These are phyloP conservation scores for Pardosa pseudoannulata DNA, from an alignment of 2,888 invertebrate species.

Conservation along the genomic window DNA sequence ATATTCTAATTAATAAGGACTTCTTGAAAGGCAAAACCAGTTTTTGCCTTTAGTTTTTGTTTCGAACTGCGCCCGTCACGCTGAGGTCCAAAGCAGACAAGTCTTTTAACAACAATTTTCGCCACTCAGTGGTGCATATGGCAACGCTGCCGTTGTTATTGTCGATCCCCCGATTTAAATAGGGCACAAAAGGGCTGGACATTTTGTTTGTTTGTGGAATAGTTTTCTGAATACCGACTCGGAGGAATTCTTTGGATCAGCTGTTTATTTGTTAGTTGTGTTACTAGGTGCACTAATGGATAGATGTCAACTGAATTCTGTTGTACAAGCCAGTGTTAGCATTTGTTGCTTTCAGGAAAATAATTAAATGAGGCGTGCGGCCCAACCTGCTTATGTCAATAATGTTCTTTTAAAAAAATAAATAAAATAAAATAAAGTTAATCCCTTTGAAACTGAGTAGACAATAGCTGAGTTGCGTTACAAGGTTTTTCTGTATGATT, in stretches of 20 bases:
- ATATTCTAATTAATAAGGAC: constrained; percentile 64
- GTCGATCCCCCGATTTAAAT: constrained; percentile 36
- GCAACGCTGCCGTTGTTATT: not conserved
- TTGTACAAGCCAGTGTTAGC: constrained; percentile 16
- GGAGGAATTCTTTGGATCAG: not conserved
- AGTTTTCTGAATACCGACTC: constrained; percentile 19
- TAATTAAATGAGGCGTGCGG: not conserved
- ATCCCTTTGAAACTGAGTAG: not conserved
- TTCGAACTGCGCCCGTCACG: constrained; percentile 29
- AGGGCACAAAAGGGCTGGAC: constrained; percentile 39
- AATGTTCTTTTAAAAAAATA: not conserved
- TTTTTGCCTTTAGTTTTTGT: constrained; percentile 33
- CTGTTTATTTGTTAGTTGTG: not conserved
- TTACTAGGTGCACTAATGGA: not conserved
- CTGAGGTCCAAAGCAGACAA: constrained; percentile 7
- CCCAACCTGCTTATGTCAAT: constrained; percentile 51
- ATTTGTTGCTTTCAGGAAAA: not conserved
- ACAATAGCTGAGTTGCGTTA: not conserved
- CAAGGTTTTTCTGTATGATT: not conserved
- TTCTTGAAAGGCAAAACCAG: constrained; percentile 58
- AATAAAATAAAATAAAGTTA: no score
- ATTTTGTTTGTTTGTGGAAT: constrained; percentile 16
- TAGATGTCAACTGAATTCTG: constrained; percentile 24
- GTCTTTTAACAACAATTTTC: not conserved
- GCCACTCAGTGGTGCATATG: constrained; percentile 1